Conservation (phyloP, 2,888 invertebrate genomes). For the Phorcus lineatus region DNA sequence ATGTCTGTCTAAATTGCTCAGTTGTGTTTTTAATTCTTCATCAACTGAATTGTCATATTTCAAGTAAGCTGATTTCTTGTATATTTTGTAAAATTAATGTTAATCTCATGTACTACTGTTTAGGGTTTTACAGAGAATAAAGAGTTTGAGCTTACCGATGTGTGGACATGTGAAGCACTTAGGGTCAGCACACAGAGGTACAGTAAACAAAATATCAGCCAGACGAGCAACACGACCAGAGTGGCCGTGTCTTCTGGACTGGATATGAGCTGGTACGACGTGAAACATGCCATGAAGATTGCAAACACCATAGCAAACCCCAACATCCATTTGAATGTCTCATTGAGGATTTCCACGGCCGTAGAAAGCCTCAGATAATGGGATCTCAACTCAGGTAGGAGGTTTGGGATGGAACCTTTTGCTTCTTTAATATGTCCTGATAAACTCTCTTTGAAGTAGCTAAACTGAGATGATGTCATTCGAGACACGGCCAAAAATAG, state of each 20-base stretch:
- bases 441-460: neutral
- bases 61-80: too few relatives aligned
- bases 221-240: neutral
- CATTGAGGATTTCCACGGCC: neutral
- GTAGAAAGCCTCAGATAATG: neutral
- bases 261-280: neutral
- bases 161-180: neutral
- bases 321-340: neutral
- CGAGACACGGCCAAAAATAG: neutral
- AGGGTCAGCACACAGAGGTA: neutral
- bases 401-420: neutral
- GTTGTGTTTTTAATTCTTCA: too few relatives aligned
- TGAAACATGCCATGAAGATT: neutral
- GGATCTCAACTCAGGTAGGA: neutral
- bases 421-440: neutral
- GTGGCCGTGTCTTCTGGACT: neutral
- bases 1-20: too few relatives aligned
- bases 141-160: neutral
- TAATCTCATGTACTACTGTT: too few relatives aligned
- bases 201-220: neutral
- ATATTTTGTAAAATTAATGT: too few relatives aligned
- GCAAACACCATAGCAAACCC: neutral
- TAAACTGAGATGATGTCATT: neutral
- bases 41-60: too few relatives aligned
- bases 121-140: too few relatives aligned